These are phyloP conservation scores for Drosophila erecta DNA, from an alignment of 1,140 invertebrate genomes.

Conservation along the genomic window DNA sequence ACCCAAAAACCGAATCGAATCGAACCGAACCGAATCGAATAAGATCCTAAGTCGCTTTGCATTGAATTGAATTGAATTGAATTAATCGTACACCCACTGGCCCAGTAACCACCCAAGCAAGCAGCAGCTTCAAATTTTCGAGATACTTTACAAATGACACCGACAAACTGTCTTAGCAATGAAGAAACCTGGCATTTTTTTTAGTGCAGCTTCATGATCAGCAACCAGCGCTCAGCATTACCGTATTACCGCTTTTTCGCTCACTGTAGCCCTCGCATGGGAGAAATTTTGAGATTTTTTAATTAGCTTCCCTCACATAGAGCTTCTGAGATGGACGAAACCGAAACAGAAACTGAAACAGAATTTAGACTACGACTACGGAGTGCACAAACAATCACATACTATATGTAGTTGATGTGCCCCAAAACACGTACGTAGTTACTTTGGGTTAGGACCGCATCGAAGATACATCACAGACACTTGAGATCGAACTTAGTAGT, in stretches of 20 bases:
- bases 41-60: slow-evolving; percentile 35
- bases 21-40: slow-evolving; percentile 16
- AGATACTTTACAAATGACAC: slow-evolving; percentile 48
- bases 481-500: slow-evolving; percentile 40
- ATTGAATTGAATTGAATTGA: slow-evolving; percentile 55
- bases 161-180: slow-evolving; percentile 44
- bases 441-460: background rate
- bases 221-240: slow-evolving; percentile 33
- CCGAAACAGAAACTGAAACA: slow-evolving; percentile 1
- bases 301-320: slow-evolving; percentile 18
- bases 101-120: slow-evolving; percentile 51
- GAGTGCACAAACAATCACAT: slow-evolving; percentile 21
- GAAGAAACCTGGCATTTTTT: slow-evolving; percentile 19
- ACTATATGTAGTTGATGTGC: background rate
- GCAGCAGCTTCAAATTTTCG: slow-evolving; percentile 50
- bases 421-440: no score
- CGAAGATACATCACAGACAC: slow-evolving; percentile 2
- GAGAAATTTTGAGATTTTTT: slow-evolving; percentile 2
- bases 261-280: background rate
- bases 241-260: slow-evolving; percentile 27
- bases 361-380: slow-evolving; percentile 22
- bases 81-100: slow-evolving; percentile 64
- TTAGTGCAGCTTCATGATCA: slow-evolving; percentile 7
- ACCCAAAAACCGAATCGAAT: slow-evolving; percentile 21
- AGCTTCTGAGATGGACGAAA: slow-evolving; percentile 15